Conservation (phyloP, 1,140 invertebrate species). For the Aphelenchoides besseyi region DNA sequence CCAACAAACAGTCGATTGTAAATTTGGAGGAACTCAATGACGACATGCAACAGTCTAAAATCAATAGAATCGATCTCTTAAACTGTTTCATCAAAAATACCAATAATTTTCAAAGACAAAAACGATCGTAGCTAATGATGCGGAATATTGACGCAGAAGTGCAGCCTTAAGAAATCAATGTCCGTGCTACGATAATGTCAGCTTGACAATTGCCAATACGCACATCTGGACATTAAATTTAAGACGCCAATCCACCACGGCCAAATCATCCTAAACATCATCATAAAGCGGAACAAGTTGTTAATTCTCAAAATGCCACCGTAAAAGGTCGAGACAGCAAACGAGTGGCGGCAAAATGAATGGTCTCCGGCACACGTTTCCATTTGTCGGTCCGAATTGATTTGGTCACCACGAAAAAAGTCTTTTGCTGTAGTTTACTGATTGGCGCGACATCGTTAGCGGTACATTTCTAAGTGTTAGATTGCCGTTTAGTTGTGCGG, state of each 20-base stretch:
- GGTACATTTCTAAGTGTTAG: neutral
- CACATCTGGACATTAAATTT: neutral
- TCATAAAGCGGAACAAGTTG: slow-evolving; percentile 3
- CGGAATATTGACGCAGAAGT: neutral
- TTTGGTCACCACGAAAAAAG: no score
- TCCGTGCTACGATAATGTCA: neutral
- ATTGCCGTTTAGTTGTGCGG: neutral
- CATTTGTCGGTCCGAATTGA: neutral
- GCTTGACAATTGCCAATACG: neutral
- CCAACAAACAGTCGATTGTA: neutral
- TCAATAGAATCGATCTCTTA: no score
- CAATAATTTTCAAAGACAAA: no score
- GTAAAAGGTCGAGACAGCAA: neutral
- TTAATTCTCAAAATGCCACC: slow-evolving; percentile 1
- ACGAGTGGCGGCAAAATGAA: neutral
- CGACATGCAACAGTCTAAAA: no score
- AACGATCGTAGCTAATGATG: no score
- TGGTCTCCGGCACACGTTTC: neutral
- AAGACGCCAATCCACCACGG: neutral
- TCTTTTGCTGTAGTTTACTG: neutral
- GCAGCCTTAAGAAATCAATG: neutral
- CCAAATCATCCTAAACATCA: neutral
- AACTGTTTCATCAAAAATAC: no score
- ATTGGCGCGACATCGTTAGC: slow-evolving; percentile 1
- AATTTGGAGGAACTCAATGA: neutral